Evolutionary conservation across 2,113 vertebrate species (phyloP), one percentile per base, ranked within the genome.

Genomic region (Atherinomorus stipes): DNA sequence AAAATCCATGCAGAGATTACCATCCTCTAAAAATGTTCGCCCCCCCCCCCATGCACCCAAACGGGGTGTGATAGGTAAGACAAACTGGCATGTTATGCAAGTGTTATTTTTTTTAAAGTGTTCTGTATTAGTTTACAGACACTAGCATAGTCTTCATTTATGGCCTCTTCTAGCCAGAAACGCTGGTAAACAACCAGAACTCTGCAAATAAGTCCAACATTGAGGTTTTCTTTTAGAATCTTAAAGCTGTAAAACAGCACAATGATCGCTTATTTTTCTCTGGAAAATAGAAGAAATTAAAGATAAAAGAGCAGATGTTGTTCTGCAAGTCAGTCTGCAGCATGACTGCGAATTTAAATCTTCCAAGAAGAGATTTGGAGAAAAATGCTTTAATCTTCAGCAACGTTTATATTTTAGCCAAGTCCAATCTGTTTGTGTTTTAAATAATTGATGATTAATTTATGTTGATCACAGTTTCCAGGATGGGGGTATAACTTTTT

Each of bases 231-330:
- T 31, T 51, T 50, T 38, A 38, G 60, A 51, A 7, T 25, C 51
- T 58, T 6, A 21, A 28, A 57, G 59, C 45, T 23, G 7, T 18
- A 15, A 58, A 65, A 61, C 51, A n/a, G 15, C 13, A 23, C 25
- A 51, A 67, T 26, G 19, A 42, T 69, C 45, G 42, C 70, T 59
- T 57, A n/a, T 64, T 67, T 67, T 57, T 72, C 21, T 25, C 50
- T 26, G 64, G 42, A 61, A 80, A 81, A 78, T 69, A 49, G 76
- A 70, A 64, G 72, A 67, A 72, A 75, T 34, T 76, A 40, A 19
- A 64, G 57, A 87, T 61, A 78, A 83, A 71, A 70, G 78, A 78
- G 50, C 79, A 89, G 77, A 76, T 88, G 88, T 62, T 88, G 73
- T 80, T 83, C 65, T 76, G 3, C 7, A 19, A 74, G 49, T 47